Percentiles rank a stretch among this genome's conserved stretches.
phyloP scores from a whole-genome alignment of 2,888 invertebrate species.

The Pachymerium ferrugineum region DNA sequence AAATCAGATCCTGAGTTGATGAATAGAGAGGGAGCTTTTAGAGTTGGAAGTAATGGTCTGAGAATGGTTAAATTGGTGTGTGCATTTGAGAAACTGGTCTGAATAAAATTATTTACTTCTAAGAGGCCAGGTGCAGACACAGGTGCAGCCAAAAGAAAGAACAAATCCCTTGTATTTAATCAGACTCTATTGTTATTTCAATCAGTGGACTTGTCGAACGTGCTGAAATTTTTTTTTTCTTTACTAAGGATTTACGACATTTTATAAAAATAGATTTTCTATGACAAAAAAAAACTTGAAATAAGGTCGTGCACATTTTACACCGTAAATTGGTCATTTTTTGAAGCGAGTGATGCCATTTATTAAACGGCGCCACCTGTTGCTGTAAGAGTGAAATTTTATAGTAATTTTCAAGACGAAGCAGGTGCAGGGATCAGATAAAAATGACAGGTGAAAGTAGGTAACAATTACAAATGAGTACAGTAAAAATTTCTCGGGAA shows the following conservation, averaged over 20 bases:
- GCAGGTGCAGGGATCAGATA: not conserved
- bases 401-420: not conserved
- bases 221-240: not conserved
- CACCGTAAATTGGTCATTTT: too few species aligned
- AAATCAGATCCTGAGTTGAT: not conserved
- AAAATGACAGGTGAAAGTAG: not conserved
- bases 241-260: too few species aligned
- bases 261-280: too few species aligned
- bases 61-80: not conserved
- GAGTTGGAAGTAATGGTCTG: too few species aligned
- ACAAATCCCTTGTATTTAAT: not conserved
- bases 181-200: constrained; percentile 8
- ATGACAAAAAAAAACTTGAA: too few species aligned
- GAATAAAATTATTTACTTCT: not conserved
- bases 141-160: not conserved
- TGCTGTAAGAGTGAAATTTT: not conserved
- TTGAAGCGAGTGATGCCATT: not conserved
- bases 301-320: too few species aligned
- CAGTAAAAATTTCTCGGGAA: too few species aligned
- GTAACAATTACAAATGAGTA: not conserved
- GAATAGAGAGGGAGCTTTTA: too few species aligned
- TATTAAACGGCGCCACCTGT: not conserved
- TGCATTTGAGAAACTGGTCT: not conserved
- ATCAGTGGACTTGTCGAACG: not conserved
- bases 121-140: constrained; percentile 5